Base-by-base conservation (phyloP, 2,888 invertebrate genomes). In the Sphaerophoria taeniata region DNA sequence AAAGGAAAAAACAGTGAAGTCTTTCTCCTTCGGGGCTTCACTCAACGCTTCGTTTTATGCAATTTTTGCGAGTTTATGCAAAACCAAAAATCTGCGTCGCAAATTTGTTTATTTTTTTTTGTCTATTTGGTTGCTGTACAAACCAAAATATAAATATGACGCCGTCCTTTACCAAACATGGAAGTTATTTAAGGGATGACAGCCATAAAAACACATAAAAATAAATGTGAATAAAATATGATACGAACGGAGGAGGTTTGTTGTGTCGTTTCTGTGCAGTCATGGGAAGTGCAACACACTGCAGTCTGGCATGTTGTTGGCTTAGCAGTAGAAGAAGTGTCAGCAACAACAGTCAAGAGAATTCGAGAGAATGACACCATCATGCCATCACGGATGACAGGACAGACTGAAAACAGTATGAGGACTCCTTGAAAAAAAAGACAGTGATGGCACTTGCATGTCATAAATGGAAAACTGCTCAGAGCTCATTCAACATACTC, bases 161-260 rank as follows among this genome's bases (percentile, higher is more conserved):
- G 31, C 36, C 36, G 43, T 60, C 67, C 16, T 67, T 39, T 39
- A 39, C 6, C 33, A 67, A 51, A 31, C n/a, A 53, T 47, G 71
- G 71, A 60, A 61, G 67, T 75, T 75, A 84, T 84, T 79, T 75
- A 79, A 75, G 72, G 79, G 80, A 80, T 84, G 79, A 69, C 75
- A 63, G 71, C 58, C 70, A 63, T 56, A 71, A 53, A 74, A 56
- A 63, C 39, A 55, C 24, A 43, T 47, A 39, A n/a, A 60, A 51
- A 73, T 34, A 65, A 56, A 47, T 39, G 31, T 36, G 36, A 67
- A 69, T 55, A 76, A 80, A 72, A 79, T 79, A 61, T 72, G 75
- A 75, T 79, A 72, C 36, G 75, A 76, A 72, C 36, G 75, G 72
- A 53, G 75, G 71, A 67, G 33, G 56, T 65, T 65, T 71, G 34